Evolutionary conservation across 2,113 vertebrate species (phyloP).

Genomic region (Salvator merianae): DNA sequence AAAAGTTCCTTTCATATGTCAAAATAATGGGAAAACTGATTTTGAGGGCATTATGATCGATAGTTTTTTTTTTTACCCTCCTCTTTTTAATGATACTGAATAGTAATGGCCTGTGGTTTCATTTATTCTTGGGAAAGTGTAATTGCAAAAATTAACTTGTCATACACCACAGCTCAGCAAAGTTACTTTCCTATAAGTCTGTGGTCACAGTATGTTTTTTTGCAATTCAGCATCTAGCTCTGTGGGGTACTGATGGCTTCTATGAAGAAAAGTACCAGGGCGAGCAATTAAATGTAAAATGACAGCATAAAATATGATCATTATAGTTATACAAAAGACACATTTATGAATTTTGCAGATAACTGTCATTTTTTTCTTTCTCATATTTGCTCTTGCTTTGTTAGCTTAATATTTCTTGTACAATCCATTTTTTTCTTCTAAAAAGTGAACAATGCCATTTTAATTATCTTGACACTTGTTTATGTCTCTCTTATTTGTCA

Average conservation of each 20-base stretch:
- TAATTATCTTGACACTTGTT: conserved; percentile 80
- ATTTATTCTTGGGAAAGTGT: conserved; percentile 83
- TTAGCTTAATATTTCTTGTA: conserved; percentile 84
- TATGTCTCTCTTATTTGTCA: conserved; percentile 78
- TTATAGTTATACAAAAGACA: conserved; percentile 89
- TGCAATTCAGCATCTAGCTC: conserved; percentile 86
- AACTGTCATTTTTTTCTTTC: conserved; percentile 86
- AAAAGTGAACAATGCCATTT: conserved; percentile 79
- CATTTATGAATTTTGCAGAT: conserved; percentile 94
- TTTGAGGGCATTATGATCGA: conserved; percentile 73
- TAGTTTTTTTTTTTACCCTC: conserved; percentile 52
- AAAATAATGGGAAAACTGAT: conserved; percentile 67
- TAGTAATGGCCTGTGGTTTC: conserved; percentile 77
- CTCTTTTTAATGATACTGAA: conserved; percentile 75
- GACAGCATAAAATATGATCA: conserved; percentile 91
- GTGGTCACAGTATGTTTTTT: conserved; percentile 85
- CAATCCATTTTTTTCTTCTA: conserved; percentile 79
- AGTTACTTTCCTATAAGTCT: conserved; percentile 80
- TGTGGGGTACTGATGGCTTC: conserved; percentile 87
- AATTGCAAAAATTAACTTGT: conserved; percentile 88
- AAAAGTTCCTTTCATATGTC: conserved; percentile 73
- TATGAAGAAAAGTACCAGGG: conserved; percentile 82
- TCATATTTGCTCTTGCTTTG: conserved; percentile 84
- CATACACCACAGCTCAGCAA: conserved; percentile 81
- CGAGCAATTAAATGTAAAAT: conserved; percentile 86